Percentiles rank a stretch among this genome's conserved stretches.
Conservation (phyloP, 37 sponge, comb jelly and placozoan genomes). For the Ianthella basta region DNA sequence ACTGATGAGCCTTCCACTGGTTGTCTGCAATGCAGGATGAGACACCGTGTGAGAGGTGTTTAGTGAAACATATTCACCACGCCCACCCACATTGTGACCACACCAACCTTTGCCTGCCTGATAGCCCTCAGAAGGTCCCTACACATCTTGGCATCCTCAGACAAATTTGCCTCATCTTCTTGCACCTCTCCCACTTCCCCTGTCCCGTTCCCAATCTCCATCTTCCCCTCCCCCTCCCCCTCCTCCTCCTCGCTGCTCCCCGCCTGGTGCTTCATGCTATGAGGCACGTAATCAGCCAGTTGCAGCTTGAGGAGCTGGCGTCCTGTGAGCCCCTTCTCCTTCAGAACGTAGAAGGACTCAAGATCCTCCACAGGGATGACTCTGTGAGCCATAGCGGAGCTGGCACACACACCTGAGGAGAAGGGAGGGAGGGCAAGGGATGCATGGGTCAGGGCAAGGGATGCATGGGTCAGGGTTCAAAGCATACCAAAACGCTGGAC, state of each 20-base stretch:
- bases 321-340: constrained; percentile 12
- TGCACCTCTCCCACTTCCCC: not conserved
- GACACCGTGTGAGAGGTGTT: not conserved
- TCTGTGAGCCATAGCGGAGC: not conserved
- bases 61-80: not conserved
- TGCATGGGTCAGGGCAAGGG: no score
- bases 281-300: not conserved
- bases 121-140: not conserved
- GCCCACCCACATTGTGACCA: not conserved
- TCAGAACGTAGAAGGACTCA: not conserved
- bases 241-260: not conserved
- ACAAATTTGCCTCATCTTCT: not conserved
- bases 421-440: no score
- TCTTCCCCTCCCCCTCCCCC: not conserved
- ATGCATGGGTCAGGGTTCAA: no score
- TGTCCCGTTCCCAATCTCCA: not conserved
- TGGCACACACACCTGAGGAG: not conserved
- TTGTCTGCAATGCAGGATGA: not conserved
- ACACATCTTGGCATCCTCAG: not conserved
- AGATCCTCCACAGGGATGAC: not conserved
- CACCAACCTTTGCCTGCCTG: not conserved
- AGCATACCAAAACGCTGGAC: no score
- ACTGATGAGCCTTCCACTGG: not conserved
- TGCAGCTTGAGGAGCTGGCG: not conserved
- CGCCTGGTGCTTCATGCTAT: not conserved